Conservation (phyloP, 2,888 invertebrate species). For the Thalpophila matura region DNA sequence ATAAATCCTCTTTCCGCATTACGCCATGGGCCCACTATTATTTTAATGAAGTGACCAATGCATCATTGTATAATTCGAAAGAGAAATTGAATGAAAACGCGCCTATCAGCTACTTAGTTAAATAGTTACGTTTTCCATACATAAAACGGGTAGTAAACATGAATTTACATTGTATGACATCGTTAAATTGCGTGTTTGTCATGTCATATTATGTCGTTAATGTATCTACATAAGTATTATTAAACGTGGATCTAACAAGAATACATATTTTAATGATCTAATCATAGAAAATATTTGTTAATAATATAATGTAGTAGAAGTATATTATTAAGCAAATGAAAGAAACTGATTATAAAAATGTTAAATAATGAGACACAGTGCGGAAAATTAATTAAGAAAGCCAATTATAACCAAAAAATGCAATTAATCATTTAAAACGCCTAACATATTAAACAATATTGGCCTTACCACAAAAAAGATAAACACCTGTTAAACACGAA, state of each 20-base stretch:
- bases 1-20: constrained; percentile 10
- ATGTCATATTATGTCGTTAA: constrained; percentile 29
- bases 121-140: constrained; percentile 45
- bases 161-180: constrained; percentile 51
- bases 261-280: too few relatives aligned
- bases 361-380: background rate
- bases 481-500: too few relatives aligned
- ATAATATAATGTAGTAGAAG: too few relatives aligned
- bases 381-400: background rate
- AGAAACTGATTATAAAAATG: background rate
- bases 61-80: constrained; percentile 57
- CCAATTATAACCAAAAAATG: too few relatives aligned
- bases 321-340: background rate
- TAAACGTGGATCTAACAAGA: background rate
- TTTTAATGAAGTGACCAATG: constrained; percentile 45
- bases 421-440: too few relatives aligned
- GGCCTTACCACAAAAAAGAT: too few relatives aligned
- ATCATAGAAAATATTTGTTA: too few relatives aligned
- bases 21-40: constrained; percentile 25
- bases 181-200: constrained; percentile 29
- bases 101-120: constrained; percentile 28
- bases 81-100: constrained; percentile 58
- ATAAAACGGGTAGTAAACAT: constrained; percentile 39
- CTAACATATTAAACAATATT: too few relatives aligned
- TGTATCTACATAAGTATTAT: background rate